These are phyloP conservation scores for Chironomus striatipennis DNA, from an alignment of 1,140 invertebrate species.

Conservation along the genomic window DNA sequence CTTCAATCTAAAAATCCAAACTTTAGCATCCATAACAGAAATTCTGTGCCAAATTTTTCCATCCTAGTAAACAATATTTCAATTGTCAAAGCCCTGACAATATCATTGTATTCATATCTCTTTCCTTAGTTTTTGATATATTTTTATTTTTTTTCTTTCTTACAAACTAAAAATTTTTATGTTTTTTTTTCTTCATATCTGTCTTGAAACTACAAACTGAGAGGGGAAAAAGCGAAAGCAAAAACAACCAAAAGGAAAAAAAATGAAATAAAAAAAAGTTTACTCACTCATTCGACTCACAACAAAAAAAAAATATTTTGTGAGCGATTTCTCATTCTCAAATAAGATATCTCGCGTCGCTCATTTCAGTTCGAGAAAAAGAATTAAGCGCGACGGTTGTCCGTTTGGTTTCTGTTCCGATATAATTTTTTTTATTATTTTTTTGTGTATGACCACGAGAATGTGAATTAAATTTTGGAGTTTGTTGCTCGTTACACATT, in stretches of 20 bases:
- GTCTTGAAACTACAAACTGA: background rate
- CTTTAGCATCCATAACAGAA: too few relatives aligned
- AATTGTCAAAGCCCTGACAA: background rate
- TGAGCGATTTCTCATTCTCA: background rate
- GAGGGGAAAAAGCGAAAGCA: slow-evolving; percentile 14
- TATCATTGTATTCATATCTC: background rate
- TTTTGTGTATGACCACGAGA: background rate
- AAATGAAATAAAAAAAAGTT: background rate
- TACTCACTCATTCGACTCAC: background rate
- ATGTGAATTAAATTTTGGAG: background rate
- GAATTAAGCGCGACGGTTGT: slow-evolving; percentile 20
- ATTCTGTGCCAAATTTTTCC: background rate
- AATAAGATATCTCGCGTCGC: background rate
- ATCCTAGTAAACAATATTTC: background rate
- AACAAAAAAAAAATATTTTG: too few relatives aligned
- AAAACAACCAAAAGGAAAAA: background rate
- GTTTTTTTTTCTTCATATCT: background rate
- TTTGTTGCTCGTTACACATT: background rate
- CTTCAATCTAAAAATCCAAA: too few relatives aligned
- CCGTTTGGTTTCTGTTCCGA: background rate
- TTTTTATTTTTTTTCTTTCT: background rate
- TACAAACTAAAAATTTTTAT: background rate
- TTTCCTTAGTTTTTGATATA: background rate
- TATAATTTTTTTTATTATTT: background rate
- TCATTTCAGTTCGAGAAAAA: slow-evolving; percentile 16